Conservation (phyloP, 2,888 invertebrate genomes). For the Sinohyriopsis cumingii region DNA sequence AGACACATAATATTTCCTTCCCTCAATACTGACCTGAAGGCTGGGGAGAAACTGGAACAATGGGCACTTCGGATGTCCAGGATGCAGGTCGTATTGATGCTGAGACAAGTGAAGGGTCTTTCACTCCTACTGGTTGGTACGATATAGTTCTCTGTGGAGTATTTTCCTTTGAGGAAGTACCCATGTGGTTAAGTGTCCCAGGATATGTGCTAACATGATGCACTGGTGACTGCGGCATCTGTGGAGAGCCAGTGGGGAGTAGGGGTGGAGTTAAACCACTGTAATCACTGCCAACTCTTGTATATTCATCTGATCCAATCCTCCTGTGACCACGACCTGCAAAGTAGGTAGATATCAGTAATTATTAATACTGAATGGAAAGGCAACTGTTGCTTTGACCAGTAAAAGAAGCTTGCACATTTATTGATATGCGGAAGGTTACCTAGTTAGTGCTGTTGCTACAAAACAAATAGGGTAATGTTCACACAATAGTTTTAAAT, state of each 20-base stretch:
- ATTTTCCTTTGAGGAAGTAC: conserved; percentile 28
- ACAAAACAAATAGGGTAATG: no score
- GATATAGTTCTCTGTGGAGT: conserved; percentile 52
- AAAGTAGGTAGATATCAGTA: conserved; percentile 1
- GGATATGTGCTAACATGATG: conserved; percentile 61
- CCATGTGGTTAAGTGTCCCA: conserved; percentile 26
- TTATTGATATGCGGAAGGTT: no score
- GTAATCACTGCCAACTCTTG: conserved; percentile 27
- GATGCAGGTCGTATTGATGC: conserved; percentile 29
- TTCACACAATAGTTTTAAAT: no score
- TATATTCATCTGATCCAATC: conserved; percentile 52
- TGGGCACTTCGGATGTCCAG: conserved; percentile 40
- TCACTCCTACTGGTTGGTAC: conserved; percentile 41
- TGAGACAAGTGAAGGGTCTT: conserved; percentile 15
- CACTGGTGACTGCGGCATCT: conserved; percentile 26
- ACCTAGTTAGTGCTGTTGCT: no score
- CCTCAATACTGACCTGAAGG: no score
- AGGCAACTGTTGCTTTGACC: no score
- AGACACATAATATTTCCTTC: no score
- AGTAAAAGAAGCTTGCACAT: no score
- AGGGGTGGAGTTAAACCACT: conserved; percentile 17
- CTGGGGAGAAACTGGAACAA: conserved; percentile 16
- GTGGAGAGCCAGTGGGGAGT: conserved; percentile 21
- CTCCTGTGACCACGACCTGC: conserved; percentile 50
- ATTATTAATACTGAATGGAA: no score